A percentile compares a stretch with the other conserved stretches of the same genome.
Evolutionary conservation across 1,140 invertebrate genomes (phyloP).

Genomic region (Cheumatopsyche charites): DNA sequence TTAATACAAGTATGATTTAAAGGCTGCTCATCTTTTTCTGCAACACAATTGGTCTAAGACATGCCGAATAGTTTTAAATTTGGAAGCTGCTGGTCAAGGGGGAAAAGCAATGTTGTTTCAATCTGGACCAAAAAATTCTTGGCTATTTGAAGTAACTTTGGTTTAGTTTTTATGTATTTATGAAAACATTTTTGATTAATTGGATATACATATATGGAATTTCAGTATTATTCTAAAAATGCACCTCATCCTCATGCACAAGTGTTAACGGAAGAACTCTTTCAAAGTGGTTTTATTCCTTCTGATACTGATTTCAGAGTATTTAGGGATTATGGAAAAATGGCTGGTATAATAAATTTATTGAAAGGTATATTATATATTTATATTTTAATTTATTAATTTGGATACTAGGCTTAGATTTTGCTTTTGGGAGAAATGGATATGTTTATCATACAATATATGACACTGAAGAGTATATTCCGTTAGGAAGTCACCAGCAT

Average conservation of each 20-base stretch:
- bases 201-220: slow-evolving; percentile 23
- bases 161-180: not conserved
- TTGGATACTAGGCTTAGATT: slow-evolving; percentile 69
- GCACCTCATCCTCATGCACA: slow-evolving; percentile 69
- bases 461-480: slow-evolving; percentile 67
- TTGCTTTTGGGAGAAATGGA: slow-evolving; percentile 76
- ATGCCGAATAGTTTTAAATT: slow-evolving; percentile 73
- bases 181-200: not conserved
- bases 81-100: slow-evolving; percentile 78
- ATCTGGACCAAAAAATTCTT: slow-evolving; percentile 65
- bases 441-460: slow-evolving; percentile 80
- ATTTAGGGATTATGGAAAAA: slow-evolving; percentile 70
- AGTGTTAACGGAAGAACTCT: slow-evolving; percentile 77
- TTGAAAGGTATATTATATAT: slow-evolving; percentile 5
- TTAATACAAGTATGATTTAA: slow-evolving; percentile 52
- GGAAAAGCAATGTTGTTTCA: slow-evolving; percentile 80
- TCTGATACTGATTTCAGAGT: slow-evolving; percentile 83
- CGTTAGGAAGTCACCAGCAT: slow-evolving; percentile 70
- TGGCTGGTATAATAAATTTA: slow-evolving; percentile 54
- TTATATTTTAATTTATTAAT: not conserved
- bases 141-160: slow-evolving; percentile 62
- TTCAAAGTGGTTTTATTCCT: slow-evolving; percentile 73
- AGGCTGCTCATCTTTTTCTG: slow-evolving; percentile 80
- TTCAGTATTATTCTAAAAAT: slow-evolving; percentile 65
- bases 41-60: slow-evolving; percentile 74